phyloP scores from a whole-genome alignment of 2,888 invertebrate genomes.

The Tachystola acroxantha region DNA sequence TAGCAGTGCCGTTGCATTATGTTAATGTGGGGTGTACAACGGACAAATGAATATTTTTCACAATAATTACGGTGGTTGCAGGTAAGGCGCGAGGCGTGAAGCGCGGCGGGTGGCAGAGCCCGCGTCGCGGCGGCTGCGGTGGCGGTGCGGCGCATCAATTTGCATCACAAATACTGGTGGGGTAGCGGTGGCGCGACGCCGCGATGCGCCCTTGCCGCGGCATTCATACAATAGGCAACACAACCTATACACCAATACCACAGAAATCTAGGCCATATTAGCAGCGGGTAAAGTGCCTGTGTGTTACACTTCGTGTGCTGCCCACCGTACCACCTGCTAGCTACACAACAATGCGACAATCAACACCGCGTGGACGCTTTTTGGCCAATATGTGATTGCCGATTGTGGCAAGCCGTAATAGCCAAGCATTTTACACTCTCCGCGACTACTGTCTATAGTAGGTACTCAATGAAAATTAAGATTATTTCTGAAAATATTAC shows the following conservation, averaged over 20 bases:
- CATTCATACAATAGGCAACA: too few species aligned
- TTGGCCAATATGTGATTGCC: slow-evolving; percentile 69
- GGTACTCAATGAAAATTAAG: too few species aligned
- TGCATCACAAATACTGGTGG: slow-evolving; percentile 48
- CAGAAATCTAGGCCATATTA: too few species aligned
- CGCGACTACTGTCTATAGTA: neutral
- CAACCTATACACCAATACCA: too few species aligned
- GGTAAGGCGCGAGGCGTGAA: slow-evolving; percentile 58
- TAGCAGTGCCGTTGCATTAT: slow-evolving; percentile 39
- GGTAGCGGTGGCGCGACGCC: slow-evolving; percentile 26
- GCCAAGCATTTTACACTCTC: slow-evolving; percentile 32
- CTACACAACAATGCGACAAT: slow-evolving; percentile 77
- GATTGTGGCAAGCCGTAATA: slow-evolving; percentile 62
- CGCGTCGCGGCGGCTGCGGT: slow-evolving; percentile 22
- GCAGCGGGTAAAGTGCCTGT: too few species aligned
- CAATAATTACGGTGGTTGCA: slow-evolving; percentile 65
- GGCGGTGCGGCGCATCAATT: slow-evolving; percentile 49
- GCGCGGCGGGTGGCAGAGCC: slow-evolving; percentile 17
- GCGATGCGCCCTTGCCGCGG: slow-evolving; percentile 46
- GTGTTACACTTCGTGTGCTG: too few species aligned
- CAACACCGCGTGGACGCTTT: slow-evolving; percentile 74
- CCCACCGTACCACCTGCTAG: slow-evolving; percentile 40
- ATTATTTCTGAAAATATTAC: too few species aligned
- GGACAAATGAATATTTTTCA: slow-evolving; percentile 73
- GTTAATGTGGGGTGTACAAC: slow-evolving; percentile 49